phyloP scores from a whole-genome alignment of 2,113 vertebrate species.

The Macquaria australasica region DNA sequence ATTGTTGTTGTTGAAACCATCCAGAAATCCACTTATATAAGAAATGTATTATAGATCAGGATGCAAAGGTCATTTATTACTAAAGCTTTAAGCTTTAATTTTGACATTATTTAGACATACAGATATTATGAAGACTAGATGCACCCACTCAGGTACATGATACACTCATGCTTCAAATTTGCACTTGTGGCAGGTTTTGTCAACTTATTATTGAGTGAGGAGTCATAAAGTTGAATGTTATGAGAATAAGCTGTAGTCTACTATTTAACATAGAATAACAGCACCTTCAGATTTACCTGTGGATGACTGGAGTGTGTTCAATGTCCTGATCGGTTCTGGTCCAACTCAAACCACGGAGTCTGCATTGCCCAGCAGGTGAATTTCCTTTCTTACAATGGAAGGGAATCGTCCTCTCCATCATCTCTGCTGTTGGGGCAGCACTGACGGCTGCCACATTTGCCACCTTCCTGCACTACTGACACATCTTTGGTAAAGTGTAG shows the following conservation, averaged over 20 bases:
- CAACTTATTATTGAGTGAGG: constrained; percentile 7
- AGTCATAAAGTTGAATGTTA: no score
- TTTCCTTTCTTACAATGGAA: constrained; percentile 69
- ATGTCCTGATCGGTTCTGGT: constrained; percentile 74
- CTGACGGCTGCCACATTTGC: constrained; percentile 57
- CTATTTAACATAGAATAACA: no score
- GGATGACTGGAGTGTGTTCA: no score
- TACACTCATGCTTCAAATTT: background rate
- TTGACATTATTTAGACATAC: background rate
- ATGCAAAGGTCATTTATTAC: constrained; percentile 39
- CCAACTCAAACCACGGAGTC: constrained; percentile 52
- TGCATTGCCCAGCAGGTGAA: constrained; percentile 71
- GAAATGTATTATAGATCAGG: background rate
- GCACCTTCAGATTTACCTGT: no score
- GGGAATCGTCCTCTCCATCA: constrained; percentile 61
- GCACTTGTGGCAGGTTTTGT: constrained; percentile 35
- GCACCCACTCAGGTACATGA: background rate
- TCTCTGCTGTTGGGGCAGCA: constrained; percentile 58
- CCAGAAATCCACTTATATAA: constrained; percentile 36
- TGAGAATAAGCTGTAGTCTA: no score
- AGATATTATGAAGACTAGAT: background rate
- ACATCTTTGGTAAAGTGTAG: constrained; percentile 47
- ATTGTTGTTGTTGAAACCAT: constrained; percentile 61
- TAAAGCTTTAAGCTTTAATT: background rate
- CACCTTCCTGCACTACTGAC: constrained; percentile 54